Base-by-base conservation (phyloP, 2,113 vertebrate genomes). In the Hystrix brachyura region DNA sequence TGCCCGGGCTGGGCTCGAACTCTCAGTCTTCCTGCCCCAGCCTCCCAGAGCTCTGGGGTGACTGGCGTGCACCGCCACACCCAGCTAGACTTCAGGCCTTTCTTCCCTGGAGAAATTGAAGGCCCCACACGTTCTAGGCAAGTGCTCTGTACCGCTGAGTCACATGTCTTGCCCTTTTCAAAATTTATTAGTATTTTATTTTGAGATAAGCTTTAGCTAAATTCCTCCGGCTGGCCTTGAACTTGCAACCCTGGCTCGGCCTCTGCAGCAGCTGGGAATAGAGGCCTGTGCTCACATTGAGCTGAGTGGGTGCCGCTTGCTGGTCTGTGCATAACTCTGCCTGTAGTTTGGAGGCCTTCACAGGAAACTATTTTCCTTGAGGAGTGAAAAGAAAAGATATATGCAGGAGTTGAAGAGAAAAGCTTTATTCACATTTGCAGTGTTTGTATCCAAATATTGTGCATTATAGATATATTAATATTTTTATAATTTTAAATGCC, bases 381-480 rank as follows among this genome's bases (percentile, higher is more conserved):
- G 87, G 57, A 84, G 18, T 85, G 34, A 95, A 86, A 9, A 57
- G 8, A 69, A 92, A 64, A 87, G 17, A 65, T 55, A 27, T 2
- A 1, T 64, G 1, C 19, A 57, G 2, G 14, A 91, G 12, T 51
- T 8, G 34, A 65, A 83, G 87, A 82, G 34, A 87, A 94, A 59
- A 43, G 53, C 60, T 90, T 76, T 27, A 65, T 82, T 83, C 69
- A 51, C 21, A 76, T 79, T 67, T 67, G 19, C 19, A 71, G 55
- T 18, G 32, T 87, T 43, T 53, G 19, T 38, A 72, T 59, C 46
- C 55, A 94, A 96, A 71, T 43, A 48, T 80, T 91, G 88, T 86
- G 43, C 10, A 59, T n/a, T 87, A 79, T 1, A 51, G 21, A 57
- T 83, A 0, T 48, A 51, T 71, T 60, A 46, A 38, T 46, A 25